Conservation (phyloP, 53 echinoderm and acorn worm genomes). For the Luidia sarsii region DNA sequence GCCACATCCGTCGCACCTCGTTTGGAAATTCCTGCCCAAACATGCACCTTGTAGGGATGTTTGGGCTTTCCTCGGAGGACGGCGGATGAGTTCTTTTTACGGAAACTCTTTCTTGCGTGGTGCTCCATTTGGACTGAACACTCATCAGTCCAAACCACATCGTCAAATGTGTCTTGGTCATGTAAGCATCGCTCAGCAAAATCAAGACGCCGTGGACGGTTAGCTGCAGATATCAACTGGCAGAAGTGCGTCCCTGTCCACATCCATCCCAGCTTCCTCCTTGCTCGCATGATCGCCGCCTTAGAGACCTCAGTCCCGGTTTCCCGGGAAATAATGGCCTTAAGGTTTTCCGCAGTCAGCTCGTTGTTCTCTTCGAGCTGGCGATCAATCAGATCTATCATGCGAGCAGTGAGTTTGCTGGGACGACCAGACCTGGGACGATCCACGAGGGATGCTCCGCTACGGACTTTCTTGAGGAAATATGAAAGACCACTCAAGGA, state of each 20-base stretch:
- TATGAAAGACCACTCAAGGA: conserved; percentile 4
- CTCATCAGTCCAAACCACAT: conserved; percentile 55
- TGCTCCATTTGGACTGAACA: conserved; percentile 21
- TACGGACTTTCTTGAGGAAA: background rate
- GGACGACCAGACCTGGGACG: background rate
- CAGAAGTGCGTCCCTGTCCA: conserved; percentile 15
- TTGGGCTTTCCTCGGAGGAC: conserved; percentile 33
- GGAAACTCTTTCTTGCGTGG: conserved; percentile 31
- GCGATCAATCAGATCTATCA: background rate
- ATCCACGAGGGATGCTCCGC: background rate
- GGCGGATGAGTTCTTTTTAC: background rate
- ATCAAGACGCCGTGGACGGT: conserved; percentile 11
- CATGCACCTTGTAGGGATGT: conserved; percentile 48
- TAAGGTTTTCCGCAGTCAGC: background rate
- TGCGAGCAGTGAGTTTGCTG: background rate
- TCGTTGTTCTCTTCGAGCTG: conserved; percentile 2
- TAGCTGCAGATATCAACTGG: conserved; percentile 5
- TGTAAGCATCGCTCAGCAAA: conserved; percentile 15
- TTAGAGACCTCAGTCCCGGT: background rate
- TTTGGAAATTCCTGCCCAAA: conserved; percentile 60
- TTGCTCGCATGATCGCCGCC: conserved; percentile 21
- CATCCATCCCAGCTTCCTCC: conserved; percentile 34
- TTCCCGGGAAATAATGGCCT: background rate
- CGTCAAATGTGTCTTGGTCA: conserved; percentile 25
- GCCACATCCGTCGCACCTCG: conserved; percentile 44